Percentiles rank a stretch among this genome's conserved stretches.
These are phyloP conservation scores for Heterohyrax brucei DNA, from an alignment of 2,797 vertebrate species.

Conservation along the genomic window DNA sequence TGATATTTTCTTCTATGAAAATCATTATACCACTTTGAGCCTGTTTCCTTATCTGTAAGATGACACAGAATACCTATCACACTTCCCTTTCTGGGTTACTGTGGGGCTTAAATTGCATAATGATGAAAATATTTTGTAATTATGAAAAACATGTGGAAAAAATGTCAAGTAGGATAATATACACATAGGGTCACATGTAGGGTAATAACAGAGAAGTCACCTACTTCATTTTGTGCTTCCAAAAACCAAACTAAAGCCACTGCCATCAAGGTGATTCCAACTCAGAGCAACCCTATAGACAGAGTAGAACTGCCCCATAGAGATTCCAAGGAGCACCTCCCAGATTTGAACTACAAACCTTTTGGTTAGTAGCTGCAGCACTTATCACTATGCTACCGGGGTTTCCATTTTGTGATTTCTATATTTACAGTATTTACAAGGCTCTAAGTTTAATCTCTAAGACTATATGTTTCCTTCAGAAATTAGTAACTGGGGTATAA, in stretches of 20 bases:
- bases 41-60: background rate
- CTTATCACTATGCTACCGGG: no score
- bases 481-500: conserved; percentile 4
- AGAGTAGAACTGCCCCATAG: no score
- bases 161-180: background rate
- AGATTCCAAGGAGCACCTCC: no score
- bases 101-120: conserved; percentile 7
- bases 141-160: background rate
- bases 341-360: no score
- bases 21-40: background rate
- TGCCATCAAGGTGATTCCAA: no score
- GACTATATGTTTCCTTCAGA: background rate
- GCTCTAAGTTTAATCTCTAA: background rate
- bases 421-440: no score
- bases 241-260: no score
- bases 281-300: no score
- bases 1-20: background rate
- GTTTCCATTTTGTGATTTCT: no score
- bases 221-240: conserved; percentile 1
- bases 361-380: no score
- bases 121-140: background rate
- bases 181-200: background rate
- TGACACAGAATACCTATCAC: background rate
- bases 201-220: background rate
- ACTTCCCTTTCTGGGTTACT: background rate